Base-by-base conservation (phyloP, 2,888 invertebrate genomes). In the Cheilosia vernalis region DNA sequence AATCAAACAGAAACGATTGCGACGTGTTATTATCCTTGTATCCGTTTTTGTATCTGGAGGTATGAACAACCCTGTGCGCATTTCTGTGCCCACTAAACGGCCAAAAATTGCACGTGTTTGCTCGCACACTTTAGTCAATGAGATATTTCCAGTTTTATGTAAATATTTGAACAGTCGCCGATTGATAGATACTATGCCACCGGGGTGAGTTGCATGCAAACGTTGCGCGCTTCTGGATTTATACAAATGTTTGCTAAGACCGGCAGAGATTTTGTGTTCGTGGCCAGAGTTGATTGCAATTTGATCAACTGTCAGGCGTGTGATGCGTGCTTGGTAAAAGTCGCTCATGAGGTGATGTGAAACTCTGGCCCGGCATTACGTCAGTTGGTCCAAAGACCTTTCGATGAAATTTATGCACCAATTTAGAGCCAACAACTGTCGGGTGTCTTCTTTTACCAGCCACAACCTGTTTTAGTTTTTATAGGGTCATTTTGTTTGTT, bases 21-120 rank as follows among this genome's bases (percentile, higher is more conserved):
- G 84, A 85, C 84, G 84, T 85, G 84, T 85, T 66, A 85, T 85
- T 85, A 85, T 85, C 85, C 85, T 61, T 85, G 85, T 81, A 77
- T 76, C 80, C 76, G 81, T 27, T 81, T 76, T 85, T 85, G 81
- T 86, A 67, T 30, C 63, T n/a, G n/a, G 7, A 21, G 56, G n/a
- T 21, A 30, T 10, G 4, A n/a, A 33, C 21, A 53, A 9, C 58
- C 37, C 21, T 58, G 72, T 30, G 80, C 70, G 81, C 77, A 78
- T 73, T 82, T 78, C 1, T 19, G 67, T 69, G 73, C 73, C 82
- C 67, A 72, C 77, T 82, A 86, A 86, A 86, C 77, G 82, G 82
- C 86, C 82, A 66, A 77, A 85, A 86, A 82, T 73, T 73, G 86
- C 86, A 82, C 82, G 86, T 77, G 86, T 82, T 85, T 81, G 72